Evolutionary conservation across 2,888 invertebrate species (phyloP), one percentile per base, ranked within the genome.

Genomic region (Hypercompe scribonia): DNA sequence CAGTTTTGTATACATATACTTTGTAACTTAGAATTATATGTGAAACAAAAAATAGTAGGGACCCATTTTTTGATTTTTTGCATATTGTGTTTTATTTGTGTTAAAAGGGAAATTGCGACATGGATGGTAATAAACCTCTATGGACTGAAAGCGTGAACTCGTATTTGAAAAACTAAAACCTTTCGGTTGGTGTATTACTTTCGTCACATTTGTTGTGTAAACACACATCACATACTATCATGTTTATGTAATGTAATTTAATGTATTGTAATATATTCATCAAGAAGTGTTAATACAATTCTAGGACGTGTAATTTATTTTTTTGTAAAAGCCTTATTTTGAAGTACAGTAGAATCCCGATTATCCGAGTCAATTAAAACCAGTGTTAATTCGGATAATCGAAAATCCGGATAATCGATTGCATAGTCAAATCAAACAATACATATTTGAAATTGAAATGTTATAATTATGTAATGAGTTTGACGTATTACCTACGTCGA

Each of bases 361-460:
- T 73, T 73, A 73, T 73, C 73, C 73, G 73, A 73, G 70, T 73
- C 70, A 73, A 73, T 46, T 70, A 73, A 73, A 70, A 70, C 61
- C 73, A 54, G 54, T 8, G 54, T 8, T 54, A n/a, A 13, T 54
- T 21, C 54, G 39, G 7, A 39, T 39, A 39, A 39, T n/a, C n/a
- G n/a, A n/a, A n/a, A n/a, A n/a, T n/a, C n/a, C n/a, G n/a, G n/a
- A n/a, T n/a, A n/a, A n/a, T n/a, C n/a, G n/a, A n/a, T n/a, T n/a
- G n/a, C n/a, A n/a, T n/a, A n/a, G n/a, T n/a, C n/a, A n/a, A n/a
- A n/a, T n/a, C n/a, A n/a, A n/a, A n/a, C n/a, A n/a, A n/a, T n/a
- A n/a, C n/a, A n/a, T n/a, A n/a, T n/a, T n/a, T n/a, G n/a, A n/a
- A n/a, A n/a, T n/a, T n/a, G n/a, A n/a, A n/a, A n/a, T n/a, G n/a